phyloP scores from a whole-genome alignment of 1,140 invertebrate species.

The Bombus turneri region DNA sequence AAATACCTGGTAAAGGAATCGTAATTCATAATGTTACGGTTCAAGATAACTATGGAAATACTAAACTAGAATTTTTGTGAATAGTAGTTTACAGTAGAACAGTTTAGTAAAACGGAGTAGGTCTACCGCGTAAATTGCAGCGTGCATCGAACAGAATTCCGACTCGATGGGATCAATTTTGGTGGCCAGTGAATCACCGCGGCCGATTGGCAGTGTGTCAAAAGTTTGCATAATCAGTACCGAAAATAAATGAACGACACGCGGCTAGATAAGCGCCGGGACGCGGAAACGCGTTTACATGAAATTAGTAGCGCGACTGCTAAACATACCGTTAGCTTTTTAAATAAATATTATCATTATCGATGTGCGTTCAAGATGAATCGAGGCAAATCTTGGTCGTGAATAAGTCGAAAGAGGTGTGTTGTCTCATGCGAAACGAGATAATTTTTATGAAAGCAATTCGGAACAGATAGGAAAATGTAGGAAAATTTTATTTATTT shows the following conservation, averaged over 20 bases:
- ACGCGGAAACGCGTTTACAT: conserved; percentile 40
- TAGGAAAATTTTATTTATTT: too few species aligned
- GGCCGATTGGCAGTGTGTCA: conserved; percentile 55
- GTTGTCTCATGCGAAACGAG: background rate
- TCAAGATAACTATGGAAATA: too few species aligned
- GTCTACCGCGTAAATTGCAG: background rate
- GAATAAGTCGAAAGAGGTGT: too few species aligned
- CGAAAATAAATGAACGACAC: conserved; percentile 57
- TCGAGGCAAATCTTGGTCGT: background rate
- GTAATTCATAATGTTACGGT: too few species aligned
- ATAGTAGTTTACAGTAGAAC: background rate
- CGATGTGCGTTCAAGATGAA: too few species aligned
- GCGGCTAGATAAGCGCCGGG: background rate
- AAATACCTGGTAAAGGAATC: too few species aligned
- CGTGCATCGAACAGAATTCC: conserved; percentile 25
- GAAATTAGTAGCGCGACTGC: conserved; percentile 23
- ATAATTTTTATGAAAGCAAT: too few species aligned
- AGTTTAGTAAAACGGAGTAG: too few species aligned
- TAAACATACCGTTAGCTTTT: background rate
- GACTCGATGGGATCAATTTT: background rate
- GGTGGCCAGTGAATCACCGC: conserved; percentile 44
- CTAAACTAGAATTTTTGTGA: background rate
- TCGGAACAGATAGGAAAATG: too few species aligned
- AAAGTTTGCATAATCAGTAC: conserved; percentile 62
- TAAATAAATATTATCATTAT: conserved; percentile 18